These are phyloP conservation scores for Ornithoptera alexandrae DNA, from an alignment of 2,888 invertebrate genomes.

Conservation along the genomic window DNA sequence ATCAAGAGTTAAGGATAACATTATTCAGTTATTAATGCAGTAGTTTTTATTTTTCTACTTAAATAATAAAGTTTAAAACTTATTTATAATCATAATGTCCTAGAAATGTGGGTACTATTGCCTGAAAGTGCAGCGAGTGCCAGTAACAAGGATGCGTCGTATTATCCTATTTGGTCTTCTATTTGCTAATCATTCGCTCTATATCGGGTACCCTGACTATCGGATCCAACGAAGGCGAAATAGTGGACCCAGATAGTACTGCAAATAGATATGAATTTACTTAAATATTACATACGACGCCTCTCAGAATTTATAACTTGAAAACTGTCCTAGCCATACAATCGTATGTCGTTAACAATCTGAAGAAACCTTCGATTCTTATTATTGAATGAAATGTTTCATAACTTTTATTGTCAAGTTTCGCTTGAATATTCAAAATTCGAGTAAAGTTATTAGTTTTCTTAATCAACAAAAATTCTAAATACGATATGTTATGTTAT, in stretches of 20 bases:
- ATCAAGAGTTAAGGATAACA: not conserved
- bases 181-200: conserved; percentile 61
- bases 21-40: not conserved
- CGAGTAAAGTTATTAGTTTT: too few species aligned
- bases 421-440: too few species aligned
- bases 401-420: too few species aligned
- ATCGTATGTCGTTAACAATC: too few species aligned
- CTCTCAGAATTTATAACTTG: not conserved
- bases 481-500: too few species aligned
- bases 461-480: too few species aligned
- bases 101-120: conserved; percentile 34
- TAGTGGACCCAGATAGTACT: not conserved
- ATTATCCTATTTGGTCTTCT: conserved; percentile 82
- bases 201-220: conserved; percentile 34
- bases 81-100: too few species aligned
- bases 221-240: not conserved
- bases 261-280: not conserved
- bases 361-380: too few species aligned
- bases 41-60: not conserved
- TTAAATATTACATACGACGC: not conserved
- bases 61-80: not conserved
- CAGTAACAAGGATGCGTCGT: conserved; percentile 82
- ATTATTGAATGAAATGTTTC: too few species aligned
- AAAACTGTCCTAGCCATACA: too few species aligned
- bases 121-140: conserved; percentile 54